phyloP scores from a whole-genome alignment of 2,797 vertebrate species.

The Pygocentrus nattereri region DNA sequence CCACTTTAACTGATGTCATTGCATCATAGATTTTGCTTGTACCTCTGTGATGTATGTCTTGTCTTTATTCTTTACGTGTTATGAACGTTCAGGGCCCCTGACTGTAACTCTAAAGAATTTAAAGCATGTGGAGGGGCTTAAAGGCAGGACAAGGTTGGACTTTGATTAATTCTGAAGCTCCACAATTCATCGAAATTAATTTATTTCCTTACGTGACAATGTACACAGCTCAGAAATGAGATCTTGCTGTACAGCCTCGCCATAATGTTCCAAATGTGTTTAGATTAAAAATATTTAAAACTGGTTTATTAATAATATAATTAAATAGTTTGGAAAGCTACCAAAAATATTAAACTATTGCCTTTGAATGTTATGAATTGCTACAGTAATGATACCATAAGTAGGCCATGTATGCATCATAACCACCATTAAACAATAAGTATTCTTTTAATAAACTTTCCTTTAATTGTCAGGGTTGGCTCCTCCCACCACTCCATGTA shows the following conservation, averaged over 20 bases:
- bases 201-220: constrained; percentile 54
- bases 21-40: not conserved
- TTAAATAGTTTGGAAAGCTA: no score
- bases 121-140: constrained; percentile 7
- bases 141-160: constrained; percentile 17
- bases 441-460: no score
- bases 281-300: not conserved
- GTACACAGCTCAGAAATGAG: constrained; percentile 12
- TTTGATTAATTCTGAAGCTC: constrained; percentile 26
- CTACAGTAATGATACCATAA: no score
- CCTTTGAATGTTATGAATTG: no score
- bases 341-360: no score
- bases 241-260: not conserved
- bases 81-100: not conserved
- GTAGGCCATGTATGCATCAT: no score
- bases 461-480: no score
- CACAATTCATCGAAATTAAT: constrained; percentile 21
- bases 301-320: no score
- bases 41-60: not conserved
- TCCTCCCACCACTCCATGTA: no score
- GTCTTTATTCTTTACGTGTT: constrained; percentile 10
- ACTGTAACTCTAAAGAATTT: constrained; percentile 4
- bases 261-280: not conserved
- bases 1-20: not conserved
- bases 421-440: no score